Conservation (phyloP, 2,797 vertebrate genomes). For the Arnoldichthys spilopterus region DNA sequence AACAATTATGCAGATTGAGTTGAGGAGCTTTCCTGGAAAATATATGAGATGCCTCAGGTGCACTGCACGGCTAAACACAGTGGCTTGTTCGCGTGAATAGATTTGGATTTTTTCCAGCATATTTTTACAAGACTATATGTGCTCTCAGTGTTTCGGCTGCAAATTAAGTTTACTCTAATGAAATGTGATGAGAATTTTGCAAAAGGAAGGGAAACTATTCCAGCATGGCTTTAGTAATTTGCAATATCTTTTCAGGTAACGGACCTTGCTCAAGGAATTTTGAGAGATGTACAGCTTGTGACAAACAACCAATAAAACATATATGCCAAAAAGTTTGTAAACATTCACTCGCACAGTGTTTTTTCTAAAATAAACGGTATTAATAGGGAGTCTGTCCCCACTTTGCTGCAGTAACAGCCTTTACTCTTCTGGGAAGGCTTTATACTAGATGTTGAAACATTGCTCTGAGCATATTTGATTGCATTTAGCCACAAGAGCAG, state of each 20-base stretch:
- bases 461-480: neutral
- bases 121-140: slow-evolving; percentile 20
- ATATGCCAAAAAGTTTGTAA: neutral
- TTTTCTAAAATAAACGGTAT: neutral
- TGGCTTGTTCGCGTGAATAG: slow-evolving; percentile 34
- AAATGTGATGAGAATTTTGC: slow-evolving; percentile 17
- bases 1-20: slow-evolving; percentile 51
- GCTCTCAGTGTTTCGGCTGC: slow-evolving; percentile 2
- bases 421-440: neutral
- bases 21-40: slow-evolving; percentile 41
- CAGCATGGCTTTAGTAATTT: neutral
- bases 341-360: neutral
- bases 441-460: neutral
- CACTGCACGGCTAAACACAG: slow-evolving; percentile 16
- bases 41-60: slow-evolving; percentile 29
- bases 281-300: neutral
- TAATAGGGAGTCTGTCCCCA: neutral
- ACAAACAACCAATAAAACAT: too few relatives aligned
- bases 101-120: slow-evolving; percentile 27
- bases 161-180: slow-evolving; percentile 28
- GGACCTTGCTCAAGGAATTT: neutral
- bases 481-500: neutral
- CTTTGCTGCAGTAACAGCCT: neutral
- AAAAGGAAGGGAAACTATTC: neutral
- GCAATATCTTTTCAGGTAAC: neutral